phyloP scores from a whole-genome alignment of 2,888 invertebrate genomes.

The Plebejus argus region DNA sequence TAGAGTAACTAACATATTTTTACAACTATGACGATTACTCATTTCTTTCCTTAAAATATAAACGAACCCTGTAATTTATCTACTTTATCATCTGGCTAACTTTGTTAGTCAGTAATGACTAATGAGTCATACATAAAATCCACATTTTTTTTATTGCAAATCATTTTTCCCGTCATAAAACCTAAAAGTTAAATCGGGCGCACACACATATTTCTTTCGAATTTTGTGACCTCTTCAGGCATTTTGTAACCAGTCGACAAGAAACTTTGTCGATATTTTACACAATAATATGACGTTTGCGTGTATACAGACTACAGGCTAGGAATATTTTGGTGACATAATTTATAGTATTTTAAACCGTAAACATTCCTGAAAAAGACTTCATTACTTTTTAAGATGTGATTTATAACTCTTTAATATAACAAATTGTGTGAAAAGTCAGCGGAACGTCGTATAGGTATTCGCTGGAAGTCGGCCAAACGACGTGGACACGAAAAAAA shows the following conservation, averaged over 20 bases:
- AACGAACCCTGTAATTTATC: no score
- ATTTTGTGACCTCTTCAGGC: not conserved
- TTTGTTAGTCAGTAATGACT: no score
- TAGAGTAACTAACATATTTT: not conserved
- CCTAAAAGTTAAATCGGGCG: no score
- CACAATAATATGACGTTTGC: not conserved
- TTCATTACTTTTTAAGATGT: not conserved
- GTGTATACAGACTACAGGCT: not conserved
- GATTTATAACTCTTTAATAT: conserved; percentile 11
- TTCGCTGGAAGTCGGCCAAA: conserved; percentile 59
- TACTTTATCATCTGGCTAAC: no score
- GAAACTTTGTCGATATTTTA: no score
- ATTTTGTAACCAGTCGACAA: not conserved
- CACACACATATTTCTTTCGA: no score
- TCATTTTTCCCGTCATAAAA: no score
- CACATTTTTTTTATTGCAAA: no score
- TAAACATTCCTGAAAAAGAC: not conserved
- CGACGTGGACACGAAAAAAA: conserved; percentile 47
- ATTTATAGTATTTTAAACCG: not conserved
- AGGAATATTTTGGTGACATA: not conserved
- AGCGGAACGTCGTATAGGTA: conserved; percentile 47
- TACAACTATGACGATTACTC: no score
- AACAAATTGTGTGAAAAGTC: not conserved
- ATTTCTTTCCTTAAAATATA: no score
- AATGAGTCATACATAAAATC: no score